Evolutionary conservation across 2,888 invertebrate species (phyloP).

Genomic region (Brachynemurus nebulosus): DNA sequence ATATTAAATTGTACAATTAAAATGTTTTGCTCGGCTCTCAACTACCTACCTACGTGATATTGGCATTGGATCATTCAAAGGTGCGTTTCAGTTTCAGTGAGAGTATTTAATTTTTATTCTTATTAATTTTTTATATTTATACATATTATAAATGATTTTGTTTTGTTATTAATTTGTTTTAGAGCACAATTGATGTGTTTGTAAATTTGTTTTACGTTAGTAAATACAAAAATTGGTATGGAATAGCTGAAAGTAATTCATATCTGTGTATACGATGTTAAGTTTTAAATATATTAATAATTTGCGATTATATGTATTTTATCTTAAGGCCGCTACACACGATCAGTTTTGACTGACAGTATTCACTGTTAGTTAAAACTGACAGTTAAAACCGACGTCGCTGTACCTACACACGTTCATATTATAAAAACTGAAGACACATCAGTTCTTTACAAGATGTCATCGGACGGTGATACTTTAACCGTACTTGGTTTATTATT

Average conservation of each 20-base stretch:
- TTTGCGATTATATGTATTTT: no score
- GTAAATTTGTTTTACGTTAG: not conserved
- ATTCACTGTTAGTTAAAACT: no score
- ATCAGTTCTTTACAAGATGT: no score
- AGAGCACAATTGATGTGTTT: not conserved
- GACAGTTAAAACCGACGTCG: no score
- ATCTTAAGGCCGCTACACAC: no score
- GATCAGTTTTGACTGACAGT: no score
- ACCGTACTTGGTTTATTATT: no score
- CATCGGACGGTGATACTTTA: no score
- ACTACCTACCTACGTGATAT: constrained; percentile 4
- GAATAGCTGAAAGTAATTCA: not conserved
- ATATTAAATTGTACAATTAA: constrained; percentile 25
- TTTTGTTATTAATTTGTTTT: constrained; percentile 1
- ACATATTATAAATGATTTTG: not conserved
- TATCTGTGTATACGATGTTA: no score
- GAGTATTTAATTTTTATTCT: not conserved
- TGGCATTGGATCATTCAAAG: constrained; percentile 8
- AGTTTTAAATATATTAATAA: no score
- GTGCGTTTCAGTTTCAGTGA: constrained; percentile 9
- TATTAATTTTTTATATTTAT: not conserved
- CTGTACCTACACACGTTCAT: no score
- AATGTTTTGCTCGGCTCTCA: constrained; percentile 8
- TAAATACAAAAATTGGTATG: not conserved
- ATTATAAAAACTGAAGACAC: no score